Evolutionary conservation across 92 coral and sea anemone species (phyloP).

Genomic region (Scolanthus callimorphus): DNA sequence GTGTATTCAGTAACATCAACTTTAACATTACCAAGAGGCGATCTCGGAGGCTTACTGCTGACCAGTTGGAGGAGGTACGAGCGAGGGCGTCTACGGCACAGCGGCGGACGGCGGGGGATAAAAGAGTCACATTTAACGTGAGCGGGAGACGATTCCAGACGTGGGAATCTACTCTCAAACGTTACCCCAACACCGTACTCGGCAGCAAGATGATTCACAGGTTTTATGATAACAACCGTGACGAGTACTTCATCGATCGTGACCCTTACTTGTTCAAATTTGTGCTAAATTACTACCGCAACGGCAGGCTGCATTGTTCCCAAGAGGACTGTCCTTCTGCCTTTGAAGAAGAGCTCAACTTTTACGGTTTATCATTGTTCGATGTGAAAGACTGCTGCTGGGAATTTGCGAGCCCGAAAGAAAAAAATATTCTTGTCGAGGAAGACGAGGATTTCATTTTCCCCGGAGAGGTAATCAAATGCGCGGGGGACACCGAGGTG

Average conservation of each 20-base stretch:
- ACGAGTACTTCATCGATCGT: slow-evolving; percentile 88
- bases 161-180: slow-evolving; percentile 78
- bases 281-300: slow-evolving; percentile 87
- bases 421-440: slow-evolving; percentile 56
- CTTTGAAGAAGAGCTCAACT: slow-evolving; percentile 86
- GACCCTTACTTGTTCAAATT: slow-evolving; percentile 93
- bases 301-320: slow-evolving; percentile 89
- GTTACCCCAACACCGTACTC: slow-evolving; percentile 77
- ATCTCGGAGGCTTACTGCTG: slow-evolving; percentile 1
- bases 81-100: slow-evolving; percentile 14
- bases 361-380: slow-evolving; percentile 88
- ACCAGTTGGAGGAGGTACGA: slow-evolving; percentile 18
- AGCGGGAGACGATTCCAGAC: slow-evolving; percentile 92
- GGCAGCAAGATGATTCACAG: slow-evolving; percentile 78
- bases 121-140: slow-evolving; percentile 67
- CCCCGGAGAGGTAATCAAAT: slow-evolving; percentile 57
- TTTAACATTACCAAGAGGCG: slow-evolving; percentile 1
- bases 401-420: slow-evolving; percentile 74
- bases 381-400: slow-evolving; percentile 92
- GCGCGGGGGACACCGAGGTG: slow-evolving; percentile 50
- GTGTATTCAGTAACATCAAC: slow-evolving; percentile 16
- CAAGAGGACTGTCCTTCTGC: slow-evolving; percentile 92
- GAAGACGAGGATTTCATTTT: slow-evolving; percentile 47
- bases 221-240: slow-evolving; percentile 74
- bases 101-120: slow-evolving; percentile 47